Base-by-base conservation (phyloP, 1,140 invertebrate genomes). In the Xylocopa sonorina region DNA sequence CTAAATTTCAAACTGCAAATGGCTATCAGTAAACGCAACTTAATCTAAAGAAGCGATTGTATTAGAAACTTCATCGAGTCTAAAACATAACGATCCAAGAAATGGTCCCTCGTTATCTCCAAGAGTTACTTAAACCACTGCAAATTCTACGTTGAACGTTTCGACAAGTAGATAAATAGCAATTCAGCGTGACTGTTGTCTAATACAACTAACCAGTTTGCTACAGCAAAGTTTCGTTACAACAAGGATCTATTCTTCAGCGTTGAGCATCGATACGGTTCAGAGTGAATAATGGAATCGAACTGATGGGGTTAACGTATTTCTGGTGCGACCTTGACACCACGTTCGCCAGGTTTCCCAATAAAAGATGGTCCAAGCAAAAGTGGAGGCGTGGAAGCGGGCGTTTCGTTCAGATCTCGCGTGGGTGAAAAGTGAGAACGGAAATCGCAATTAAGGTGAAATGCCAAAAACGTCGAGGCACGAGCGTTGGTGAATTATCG, bases 381-480 rank as follows among this genome's bases (percentile, higher is more conserved):
- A 18, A 5, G 12, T 16, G n/a, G 24, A 41, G 24, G 57, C 9
- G 34, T 21, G 10, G 10, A n/a, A 16, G 68, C 3, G 34, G 10
- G 2, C 10, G 68, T 34, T 58, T 58, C 68, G 16, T 51, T 71
- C 53, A n/a, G 68, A 46, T 58, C 43, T 57, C 38, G 53, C 51
- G 27, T 71, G 38, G 38, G 27, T 1, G 53, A 57, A 57, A 10
- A 43, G 53, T 0, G 6, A 32, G 21, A 10, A 58, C 10, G 27
- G 3, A 21, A 18, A 27, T 32, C 21, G 55, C 38, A 46, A 60
- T 72, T 48, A 60, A 41, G 9, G 9, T 73, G 48, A 73, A 75
- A 66, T 66, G 48, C 48, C 48, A 53, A 43, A 75, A 66, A 75
- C 48, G 58, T 41, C n/a, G 46, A n/a, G 43, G 16, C 29, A 41